These are phyloP conservation scores for Sicus ferrugineus DNA, from an alignment of 2,888 invertebrate genomes.

Conservation along the genomic window DNA sequence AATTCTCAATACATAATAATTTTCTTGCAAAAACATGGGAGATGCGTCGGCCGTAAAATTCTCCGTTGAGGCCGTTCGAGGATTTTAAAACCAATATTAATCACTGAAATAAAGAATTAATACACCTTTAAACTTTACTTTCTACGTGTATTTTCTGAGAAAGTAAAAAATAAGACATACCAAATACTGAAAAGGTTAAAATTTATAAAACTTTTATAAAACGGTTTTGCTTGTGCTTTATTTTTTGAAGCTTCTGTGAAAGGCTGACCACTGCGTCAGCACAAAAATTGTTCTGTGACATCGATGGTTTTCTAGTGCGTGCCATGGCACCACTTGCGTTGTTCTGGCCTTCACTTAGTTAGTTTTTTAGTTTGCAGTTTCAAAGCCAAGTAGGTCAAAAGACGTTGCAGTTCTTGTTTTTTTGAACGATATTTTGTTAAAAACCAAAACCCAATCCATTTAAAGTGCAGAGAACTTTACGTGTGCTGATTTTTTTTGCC, in stretches of 20 bases:
- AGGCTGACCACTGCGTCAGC: conserved; percentile 9
- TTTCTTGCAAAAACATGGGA: no score
- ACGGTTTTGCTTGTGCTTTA: not conserved
- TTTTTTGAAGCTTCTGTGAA: not conserved
- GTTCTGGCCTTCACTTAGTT: conserved; percentile 15
- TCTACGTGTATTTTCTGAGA: no score
- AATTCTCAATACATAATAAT: no score
- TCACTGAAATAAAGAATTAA: no score
- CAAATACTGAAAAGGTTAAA: not conserved
- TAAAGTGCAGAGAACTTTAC: conserved; percentile 34
- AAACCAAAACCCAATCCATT: conserved; percentile 7
- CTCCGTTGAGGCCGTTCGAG: no score
- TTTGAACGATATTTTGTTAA: conserved; percentile 7
- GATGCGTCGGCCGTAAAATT: no score
- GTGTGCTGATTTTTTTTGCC: conserved; percentile 40
- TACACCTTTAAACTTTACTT: no score
- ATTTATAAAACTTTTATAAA: not conserved
- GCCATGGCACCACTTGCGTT: not conserved
- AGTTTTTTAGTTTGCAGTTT: no score
- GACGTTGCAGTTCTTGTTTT: conserved; percentile 29
- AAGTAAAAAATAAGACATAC: not conserved
- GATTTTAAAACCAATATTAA: no score
- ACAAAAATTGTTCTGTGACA: not conserved
- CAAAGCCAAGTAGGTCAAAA: conserved; percentile 30
- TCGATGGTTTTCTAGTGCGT: conserved; percentile 21